A percentile compares a stretch with the other conserved stretches of the same genome.
These are phyloP conservation scores for Acronicta aceris DNA, from an alignment of 2,888 invertebrate genomes.

Conservation along the genomic window DNA sequence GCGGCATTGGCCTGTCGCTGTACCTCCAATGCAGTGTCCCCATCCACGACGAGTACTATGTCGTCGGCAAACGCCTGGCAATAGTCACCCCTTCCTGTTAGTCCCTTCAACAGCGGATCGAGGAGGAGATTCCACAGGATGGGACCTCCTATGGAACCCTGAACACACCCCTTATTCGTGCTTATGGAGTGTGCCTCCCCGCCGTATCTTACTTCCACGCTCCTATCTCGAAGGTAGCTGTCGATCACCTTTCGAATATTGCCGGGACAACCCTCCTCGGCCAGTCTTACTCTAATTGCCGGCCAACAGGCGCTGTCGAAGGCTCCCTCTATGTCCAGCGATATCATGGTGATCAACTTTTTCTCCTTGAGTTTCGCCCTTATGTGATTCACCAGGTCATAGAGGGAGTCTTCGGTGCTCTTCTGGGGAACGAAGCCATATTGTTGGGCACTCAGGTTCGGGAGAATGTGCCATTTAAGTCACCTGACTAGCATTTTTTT, in stretches of 20 bases:
- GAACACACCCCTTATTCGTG: constrained; percentile 35
- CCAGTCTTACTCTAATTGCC: constrained; percentile 1
- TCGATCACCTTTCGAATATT: background rate
- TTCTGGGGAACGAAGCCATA: constrained; percentile 21
- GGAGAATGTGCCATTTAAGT: background rate
- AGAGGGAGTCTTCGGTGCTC: constrained; percentile 6
- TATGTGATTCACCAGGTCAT: background rate
- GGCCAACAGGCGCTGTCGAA: constrained; percentile 5
- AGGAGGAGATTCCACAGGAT: constrained; percentile 37
- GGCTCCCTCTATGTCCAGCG: constrained; percentile 5
- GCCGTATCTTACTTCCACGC: background rate
- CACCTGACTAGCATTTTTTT: background rate
- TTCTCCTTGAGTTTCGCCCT: background rate
- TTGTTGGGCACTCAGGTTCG: constrained; percentile 3
- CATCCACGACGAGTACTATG: constrained; percentile 22
- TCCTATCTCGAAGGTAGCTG: background rate
- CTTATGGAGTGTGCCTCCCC: constrained; percentile 3
- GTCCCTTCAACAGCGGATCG: constrained; percentile 18
- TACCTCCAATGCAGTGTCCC: constrained; percentile 15
- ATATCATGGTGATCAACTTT: background rate
- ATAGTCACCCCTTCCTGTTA: background rate
- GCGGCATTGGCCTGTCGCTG: constrained; percentile 21
- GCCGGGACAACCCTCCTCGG: constrained; percentile 6
- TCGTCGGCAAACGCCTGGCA: constrained; percentile 25
- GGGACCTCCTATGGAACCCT: constrained; percentile 38